Base-by-base conservation (phyloP, 2,113 vertebrate genomes). In the Pomatorhinus ruficollis region DNA sequence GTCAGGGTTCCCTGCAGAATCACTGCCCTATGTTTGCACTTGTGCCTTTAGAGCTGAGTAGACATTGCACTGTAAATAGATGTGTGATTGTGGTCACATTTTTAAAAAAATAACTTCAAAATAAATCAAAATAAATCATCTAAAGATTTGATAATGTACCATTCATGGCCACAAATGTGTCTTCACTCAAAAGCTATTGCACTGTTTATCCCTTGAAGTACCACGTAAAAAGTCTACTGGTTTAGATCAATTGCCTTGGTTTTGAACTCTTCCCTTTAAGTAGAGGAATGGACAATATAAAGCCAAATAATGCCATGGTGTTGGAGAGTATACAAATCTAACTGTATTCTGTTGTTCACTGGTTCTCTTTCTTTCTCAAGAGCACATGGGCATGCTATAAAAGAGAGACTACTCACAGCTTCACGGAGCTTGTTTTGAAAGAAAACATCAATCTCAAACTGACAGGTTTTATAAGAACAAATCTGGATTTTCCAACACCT, bases 401-500 rank as follows among this genome's bases (percentile, higher is more conserved):
- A 83, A 90, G 45, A 75, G 37, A 83, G 13, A 44, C 63, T 74
- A 24, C 28, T 68, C 31, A 52, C 60, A 72, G 68, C 16, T 88
- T 50, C 60, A 40, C 60, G 52, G 52, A 94, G 25, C 49, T 74
- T 90, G 28, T 84, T 94, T 90, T 90, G 60, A 93, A 93, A 93
- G 60, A 63, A 90, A 90, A 42, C 49, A 89, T 84, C 72, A 78
- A 60, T 75, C 88, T 93, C 61, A 30, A 90, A 83, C 40, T 81
- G 90, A 81, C 80, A 89, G 37, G 23, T 92, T 93, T 87, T 93
- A 56, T 45, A 82, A 75, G 95, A 95, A 82, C 68, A 94, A 92
- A 94, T 94, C 74, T 82, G 80, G 28, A 75, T 90, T 68, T 93
- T 94, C 77, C 86, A 94, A 83, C 49, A 83, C 71, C 63, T 93